Conservation (phyloP, 2,113 vertebrate genomes). For the Aegotheles bennettii region DNA sequence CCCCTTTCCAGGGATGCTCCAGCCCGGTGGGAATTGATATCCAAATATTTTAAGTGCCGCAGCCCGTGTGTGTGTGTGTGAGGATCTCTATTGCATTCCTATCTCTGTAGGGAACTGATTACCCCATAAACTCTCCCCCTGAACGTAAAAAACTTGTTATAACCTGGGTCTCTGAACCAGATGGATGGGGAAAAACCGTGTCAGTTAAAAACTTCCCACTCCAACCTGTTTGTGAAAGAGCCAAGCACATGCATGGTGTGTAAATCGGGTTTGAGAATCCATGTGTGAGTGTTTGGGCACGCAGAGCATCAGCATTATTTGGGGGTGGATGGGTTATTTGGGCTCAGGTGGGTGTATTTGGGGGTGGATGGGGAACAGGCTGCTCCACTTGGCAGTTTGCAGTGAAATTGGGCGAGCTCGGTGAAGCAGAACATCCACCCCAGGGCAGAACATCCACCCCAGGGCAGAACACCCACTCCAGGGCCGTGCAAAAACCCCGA, state of each 20-base stretch:
- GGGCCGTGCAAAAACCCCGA: neutral
- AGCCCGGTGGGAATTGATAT: neutral
- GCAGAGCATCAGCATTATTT: no score
- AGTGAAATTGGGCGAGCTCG: neutral
- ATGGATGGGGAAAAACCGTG: no score
- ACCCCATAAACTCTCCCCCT: neutral
- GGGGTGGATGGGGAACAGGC: no score
- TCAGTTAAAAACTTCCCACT: no score
- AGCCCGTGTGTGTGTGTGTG: rapidly evolving
- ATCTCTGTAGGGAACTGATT: no score
- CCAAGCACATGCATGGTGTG: no score
- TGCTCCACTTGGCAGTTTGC: neutral
- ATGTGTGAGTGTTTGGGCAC: no score
- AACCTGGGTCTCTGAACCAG: neutral
- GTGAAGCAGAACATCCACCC: neutral
- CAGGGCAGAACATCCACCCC: no score
- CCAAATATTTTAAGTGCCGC: neutral
- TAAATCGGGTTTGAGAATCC: no score
- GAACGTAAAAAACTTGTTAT: rapidly evolving
- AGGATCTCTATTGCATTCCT: rapidly evolving
- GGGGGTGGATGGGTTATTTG: no score
- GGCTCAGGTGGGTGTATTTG: no score
- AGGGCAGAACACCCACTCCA: neutral
- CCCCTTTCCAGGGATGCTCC: neutral
- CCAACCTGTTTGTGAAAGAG: no score